Evolutionary conservation across 2,113 vertebrate genomes (phyloP), one percentile per base, ranked within the genome.

Genomic region (Gracilinanus agilis): DNA sequence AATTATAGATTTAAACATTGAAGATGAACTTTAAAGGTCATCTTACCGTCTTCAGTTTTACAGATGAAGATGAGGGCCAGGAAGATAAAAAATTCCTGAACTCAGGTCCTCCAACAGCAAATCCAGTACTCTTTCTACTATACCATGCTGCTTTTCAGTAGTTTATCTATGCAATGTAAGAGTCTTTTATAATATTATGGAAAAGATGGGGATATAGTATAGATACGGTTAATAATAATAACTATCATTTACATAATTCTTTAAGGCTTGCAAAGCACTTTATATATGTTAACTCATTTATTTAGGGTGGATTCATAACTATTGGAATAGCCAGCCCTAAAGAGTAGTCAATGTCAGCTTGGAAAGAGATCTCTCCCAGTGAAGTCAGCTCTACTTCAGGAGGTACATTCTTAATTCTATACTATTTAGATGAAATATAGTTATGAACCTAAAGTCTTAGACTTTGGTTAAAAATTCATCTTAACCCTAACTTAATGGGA

Each of bases 41-140:
- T 83, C 19, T 40, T 83, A 40, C 40, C 67, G 34, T n/a, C 67
- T 83, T 83, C 40, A n/a, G n/a, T 83, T 83, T 83, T 83, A 83
- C n/a, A 83, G 67, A 83, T 83, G n/a, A 83, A 83, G 34, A 83
- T 83, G n/a, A 83, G 67, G 67, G 67, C 67, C 67, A 83, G 67
- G 40, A n/a, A 83, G 40, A 83, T 83, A 83, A 40, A 40, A 83
- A 83, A 83, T 83, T 75, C n/a, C 67, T 83, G 67, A 83, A 83
- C n/a, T n/a, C 67, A 83, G n/a, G 67, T 40, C n/a, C 67, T 83
- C 67, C 40, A 19, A 40, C 67, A 40, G 23, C 67, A 83, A n/a
- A 23, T 83, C 67, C n/a, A 83, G 40, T 83, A 83, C 1, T 83
- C 34, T 75, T 75, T 40, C 67, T 7, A 83, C n/a, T 40, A 40